Evolutionary conservation across 2,113 vertebrate species (phyloP).

Genomic region (Eulemur macaco): DNA sequence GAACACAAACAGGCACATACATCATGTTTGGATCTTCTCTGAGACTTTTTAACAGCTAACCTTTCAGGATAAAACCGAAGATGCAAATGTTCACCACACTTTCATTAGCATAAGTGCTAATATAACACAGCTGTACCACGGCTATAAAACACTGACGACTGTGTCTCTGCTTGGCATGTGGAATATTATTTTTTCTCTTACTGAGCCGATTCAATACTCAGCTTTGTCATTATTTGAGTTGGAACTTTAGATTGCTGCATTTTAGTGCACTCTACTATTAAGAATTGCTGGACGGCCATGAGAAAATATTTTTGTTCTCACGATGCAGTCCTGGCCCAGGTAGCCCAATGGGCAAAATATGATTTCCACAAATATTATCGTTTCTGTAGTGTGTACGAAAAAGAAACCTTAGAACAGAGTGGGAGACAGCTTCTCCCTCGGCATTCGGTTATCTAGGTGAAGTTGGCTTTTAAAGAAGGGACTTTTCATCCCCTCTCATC

Average conservation of each 20-base stretch:
- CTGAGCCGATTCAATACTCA: constrained; percentile 55
- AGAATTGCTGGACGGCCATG: constrained; percentile 59
- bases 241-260: constrained; percentile 71
- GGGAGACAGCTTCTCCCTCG: background rate
- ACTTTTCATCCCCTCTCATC: background rate
- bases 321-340: constrained; percentile 75
- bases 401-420: constrained; percentile 47
- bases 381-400: constrained; percentile 71
- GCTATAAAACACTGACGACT: constrained; percentile 49
- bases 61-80: constrained; percentile 20
- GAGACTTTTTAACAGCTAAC: constrained; percentile 36
- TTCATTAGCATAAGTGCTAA: constrained; percentile 71
- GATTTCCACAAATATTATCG: constrained; percentile 79
- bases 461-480: background rate
- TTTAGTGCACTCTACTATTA: constrained; percentile 65
- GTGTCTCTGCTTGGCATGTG: constrained; percentile 60
- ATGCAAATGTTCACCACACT: constrained; percentile 35
- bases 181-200: constrained; percentile 62
- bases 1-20: background rate
- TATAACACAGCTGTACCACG: constrained; percentile 47
- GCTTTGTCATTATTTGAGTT: constrained; percentile 75
- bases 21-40: background rate
- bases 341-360: constrained; percentile 68
- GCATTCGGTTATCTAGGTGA: constrained; percentile 38
- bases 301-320: constrained; percentile 81